A percentile compares a stretch with the other conserved stretches of the same genome.
These are phyloP conservation scores for Drosophila mimica DNA, from an alignment of 2,888 invertebrate genomes.

Conservation along the genomic window DNA sequence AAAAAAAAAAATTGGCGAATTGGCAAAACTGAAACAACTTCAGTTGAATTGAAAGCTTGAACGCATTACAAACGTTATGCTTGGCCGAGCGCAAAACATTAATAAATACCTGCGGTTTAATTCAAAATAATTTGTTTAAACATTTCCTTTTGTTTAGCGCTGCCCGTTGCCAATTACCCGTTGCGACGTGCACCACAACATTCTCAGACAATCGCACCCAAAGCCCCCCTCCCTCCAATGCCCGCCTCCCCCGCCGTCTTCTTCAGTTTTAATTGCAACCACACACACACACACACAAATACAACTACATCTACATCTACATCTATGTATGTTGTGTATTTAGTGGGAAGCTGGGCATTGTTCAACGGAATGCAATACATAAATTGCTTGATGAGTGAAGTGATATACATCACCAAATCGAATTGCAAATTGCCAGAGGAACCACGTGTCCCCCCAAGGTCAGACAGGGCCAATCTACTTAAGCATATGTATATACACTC, in stretches of 20 bases:
- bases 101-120: constrained; percentile 81
- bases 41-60: constrained; percentile 27
- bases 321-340: neutral
- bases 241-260: neutral
- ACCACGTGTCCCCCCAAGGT: constrained; percentile 29
- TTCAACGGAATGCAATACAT: constrained; percentile 47
- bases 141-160: constrained; percentile 77
- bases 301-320: neutral
- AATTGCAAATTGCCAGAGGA: constrained; percentile 59
- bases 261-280: constrained; percentile 30
- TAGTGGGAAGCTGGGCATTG: constrained; percentile 57
- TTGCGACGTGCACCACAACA: constrained; percentile 49
- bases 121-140: constrained; percentile 82
- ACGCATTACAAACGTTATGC: constrained; percentile 67
- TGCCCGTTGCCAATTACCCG: constrained; percentile 56
- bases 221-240: neutral
- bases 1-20: constrained; percentile 8
- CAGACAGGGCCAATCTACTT: constrained; percentile 1
- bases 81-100: constrained; percentile 79
- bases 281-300: neutral
- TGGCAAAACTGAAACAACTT: constrained; percentile 30
- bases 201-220: constrained; percentile 40
- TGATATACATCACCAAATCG: constrained; percentile 63
- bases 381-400: constrained; percentile 43
- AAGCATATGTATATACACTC: too few relatives aligned